Percentiles rank a stretch among this genome's conserved stretches.
These are phyloP conservation scores for Leptinotarsa peninsularis DNA, from an alignment of 2,888 invertebrate species.

Conservation along the genomic window DNA sequence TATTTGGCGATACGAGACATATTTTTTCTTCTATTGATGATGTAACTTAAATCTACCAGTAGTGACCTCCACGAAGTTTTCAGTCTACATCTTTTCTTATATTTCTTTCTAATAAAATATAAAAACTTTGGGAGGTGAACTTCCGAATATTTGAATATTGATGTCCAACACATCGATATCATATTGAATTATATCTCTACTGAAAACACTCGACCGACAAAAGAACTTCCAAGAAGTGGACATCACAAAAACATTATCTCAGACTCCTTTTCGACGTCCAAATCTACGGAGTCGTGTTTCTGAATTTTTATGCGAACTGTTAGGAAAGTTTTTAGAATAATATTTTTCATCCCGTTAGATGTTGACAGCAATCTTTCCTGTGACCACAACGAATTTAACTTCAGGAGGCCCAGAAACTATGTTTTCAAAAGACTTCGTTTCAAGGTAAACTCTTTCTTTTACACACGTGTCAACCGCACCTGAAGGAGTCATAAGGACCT, in stretches of 20 bases:
- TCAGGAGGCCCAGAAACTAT: background rate
- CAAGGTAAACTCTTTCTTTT: no score
- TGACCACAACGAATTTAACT: background rate
- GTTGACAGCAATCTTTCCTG: constrained; percentile 31
- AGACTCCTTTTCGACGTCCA: constrained; percentile 47
- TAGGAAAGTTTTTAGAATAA: constrained; percentile 62
- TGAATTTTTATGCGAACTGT: constrained; percentile 61
- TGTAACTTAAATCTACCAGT: background rate
- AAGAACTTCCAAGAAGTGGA: constrained; percentile 53
- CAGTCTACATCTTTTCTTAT: background rate
- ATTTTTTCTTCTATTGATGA: background rate
- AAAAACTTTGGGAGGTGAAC: constrained; percentile 22
- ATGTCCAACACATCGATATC: constrained; percentile 28
- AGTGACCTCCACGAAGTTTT: background rate
- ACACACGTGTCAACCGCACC: no score
- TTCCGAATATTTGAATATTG: constrained; percentile 29
- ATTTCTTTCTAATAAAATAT: background rate
- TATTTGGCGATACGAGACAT: no score
- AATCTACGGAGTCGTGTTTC: constrained; percentile 57
- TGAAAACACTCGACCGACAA: constrained; percentile 46
- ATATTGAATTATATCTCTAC: constrained; percentile 37
- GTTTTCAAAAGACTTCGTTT: background rate
- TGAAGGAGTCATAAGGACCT: no score
- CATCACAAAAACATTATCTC: constrained; percentile 60
- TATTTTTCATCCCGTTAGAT: constrained; percentile 58